Conservation (phyloP, 2,888 invertebrate species). For the Ceratothoa steindachneri region DNA sequence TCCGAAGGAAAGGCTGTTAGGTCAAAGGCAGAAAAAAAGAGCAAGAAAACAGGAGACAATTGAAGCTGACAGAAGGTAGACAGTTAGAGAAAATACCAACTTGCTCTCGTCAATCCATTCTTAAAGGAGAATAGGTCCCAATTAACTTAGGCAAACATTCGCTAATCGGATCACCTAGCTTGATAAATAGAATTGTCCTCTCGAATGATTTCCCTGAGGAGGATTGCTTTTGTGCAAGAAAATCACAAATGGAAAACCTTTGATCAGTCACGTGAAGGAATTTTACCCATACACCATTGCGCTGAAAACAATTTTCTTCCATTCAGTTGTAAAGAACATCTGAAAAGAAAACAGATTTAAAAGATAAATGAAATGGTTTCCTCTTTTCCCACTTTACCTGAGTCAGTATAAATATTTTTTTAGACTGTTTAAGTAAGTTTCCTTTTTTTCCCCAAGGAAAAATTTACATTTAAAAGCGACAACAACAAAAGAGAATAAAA, state of each 20-base stretch:
- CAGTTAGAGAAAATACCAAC: no score
- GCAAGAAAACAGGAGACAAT: no score
- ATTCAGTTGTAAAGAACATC: neutral
- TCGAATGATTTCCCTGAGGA: slow-evolving; percentile 4
- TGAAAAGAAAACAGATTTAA: neutral
- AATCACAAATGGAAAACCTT: slow-evolving; percentile 8
- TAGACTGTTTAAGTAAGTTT: neutral
- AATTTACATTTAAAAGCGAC: neutral
- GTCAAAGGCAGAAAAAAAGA: no score
- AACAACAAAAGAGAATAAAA: neutral
- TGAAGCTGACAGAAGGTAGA: no score
- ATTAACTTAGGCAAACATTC: slow-evolving; percentile 10
- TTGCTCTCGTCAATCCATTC: no score
- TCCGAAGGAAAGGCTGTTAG: no score
- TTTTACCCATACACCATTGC: neutral
- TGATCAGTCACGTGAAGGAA: slow-evolving; percentile 5
- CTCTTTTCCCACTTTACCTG: neutral
- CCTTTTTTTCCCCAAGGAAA: neutral
- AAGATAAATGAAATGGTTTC: neutral
- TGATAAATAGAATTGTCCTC: slow-evolving; percentile 7
- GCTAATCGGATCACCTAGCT: slow-evolving; percentile 8
- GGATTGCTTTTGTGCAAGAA: neutral
- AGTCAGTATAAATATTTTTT: neutral
- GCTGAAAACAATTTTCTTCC: neutral
- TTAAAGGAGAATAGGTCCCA: no score